phyloP scores from a whole-genome alignment of 1,140 invertebrate genomes.

The Lysiphlebus fabarum region DNA sequence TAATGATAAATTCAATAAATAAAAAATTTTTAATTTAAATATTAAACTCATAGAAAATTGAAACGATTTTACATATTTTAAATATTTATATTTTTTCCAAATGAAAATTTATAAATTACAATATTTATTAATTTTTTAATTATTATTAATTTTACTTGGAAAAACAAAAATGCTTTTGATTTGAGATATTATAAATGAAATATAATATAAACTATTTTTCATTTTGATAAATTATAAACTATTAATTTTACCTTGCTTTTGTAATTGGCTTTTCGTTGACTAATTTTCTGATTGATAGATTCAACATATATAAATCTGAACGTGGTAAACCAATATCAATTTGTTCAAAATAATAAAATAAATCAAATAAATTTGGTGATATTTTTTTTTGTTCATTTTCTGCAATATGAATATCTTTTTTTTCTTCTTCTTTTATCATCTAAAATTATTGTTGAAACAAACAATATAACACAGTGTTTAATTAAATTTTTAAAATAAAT shows the following conservation, averaged over 20 bases:
- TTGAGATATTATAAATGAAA: too few relatives aligned
- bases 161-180: too few relatives aligned
- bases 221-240: constrained; percentile 2
- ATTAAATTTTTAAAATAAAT: constrained; percentile 3
- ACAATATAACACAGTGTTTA: constrained; percentile 5
- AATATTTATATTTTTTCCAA: too few relatives aligned
- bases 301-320: constrained; percentile 61
- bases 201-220: not conserved
- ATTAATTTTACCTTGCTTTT: constrained; percentile 54
- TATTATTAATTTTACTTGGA: too few relatives aligned
- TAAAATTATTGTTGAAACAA: not conserved
- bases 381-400: constrained; percentile 41
- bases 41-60: too few relatives aligned
- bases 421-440: constrained; percentile 17
- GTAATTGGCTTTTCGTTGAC: constrained; percentile 55
- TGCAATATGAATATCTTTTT: constrained; percentile 46
- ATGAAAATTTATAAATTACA: too few relatives aligned
- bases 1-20: too few relatives aligned
- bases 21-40: too few relatives aligned
- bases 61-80: too few relatives aligned
- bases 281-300: constrained; percentile 62
- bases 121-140: too few relatives aligned
- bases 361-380: constrained; percentile 52
- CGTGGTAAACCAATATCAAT: constrained; percentile 61
- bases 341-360: constrained; percentile 59